Conservation (phyloP, 2,888 invertebrate species). For the Caradrina clavipalpis region DNA sequence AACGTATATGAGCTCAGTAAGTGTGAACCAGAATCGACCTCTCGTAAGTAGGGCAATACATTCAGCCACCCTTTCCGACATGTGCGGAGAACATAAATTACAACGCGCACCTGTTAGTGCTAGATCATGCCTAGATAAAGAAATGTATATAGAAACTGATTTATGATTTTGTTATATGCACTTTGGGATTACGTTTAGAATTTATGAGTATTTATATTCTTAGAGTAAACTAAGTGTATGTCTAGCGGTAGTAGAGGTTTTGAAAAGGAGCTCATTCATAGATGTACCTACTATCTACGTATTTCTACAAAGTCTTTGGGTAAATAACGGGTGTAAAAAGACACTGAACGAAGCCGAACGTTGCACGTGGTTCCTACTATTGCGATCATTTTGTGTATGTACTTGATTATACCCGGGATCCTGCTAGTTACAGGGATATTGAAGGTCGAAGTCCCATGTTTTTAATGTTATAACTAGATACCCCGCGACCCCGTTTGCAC, state of each 20-base stretch:
- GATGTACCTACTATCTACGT: neutral
- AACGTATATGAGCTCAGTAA: constrained; percentile 61
- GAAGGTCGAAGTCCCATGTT: too few relatives aligned
- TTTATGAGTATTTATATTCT: constrained; percentile 25
- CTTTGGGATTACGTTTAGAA: constrained; percentile 57
- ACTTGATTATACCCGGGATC: too few relatives aligned
- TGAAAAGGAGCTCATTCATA: neutral
- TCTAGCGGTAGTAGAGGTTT: neutral
- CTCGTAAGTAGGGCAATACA: constrained; percentile 84
- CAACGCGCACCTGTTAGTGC: constrained; percentile 84
- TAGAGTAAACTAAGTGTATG: too few relatives aligned
- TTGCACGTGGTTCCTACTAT: too few relatives aligned
- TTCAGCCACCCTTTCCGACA: constrained; percentile 81
- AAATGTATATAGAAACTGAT: constrained; percentile 80
- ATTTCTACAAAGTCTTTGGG: too few relatives aligned
- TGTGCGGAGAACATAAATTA: constrained; percentile 85
- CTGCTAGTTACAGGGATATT: too few relatives aligned
- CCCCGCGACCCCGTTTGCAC: too few relatives aligned
- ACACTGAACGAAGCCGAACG: too few relatives aligned
- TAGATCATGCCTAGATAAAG: constrained; percentile 85
- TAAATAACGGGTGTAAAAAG: too few relatives aligned
- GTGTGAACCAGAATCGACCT: constrained; percentile 79
- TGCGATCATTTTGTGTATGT: too few relatives aligned
- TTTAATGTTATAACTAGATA: too few relatives aligned
- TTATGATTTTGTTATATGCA: constrained; percentile 72